A percentile compares a stretch with the other conserved stretches of the same genome.
Conservation (phyloP, 1,140 invertebrate genomes). For the Chrysoperla carnea region DNA sequence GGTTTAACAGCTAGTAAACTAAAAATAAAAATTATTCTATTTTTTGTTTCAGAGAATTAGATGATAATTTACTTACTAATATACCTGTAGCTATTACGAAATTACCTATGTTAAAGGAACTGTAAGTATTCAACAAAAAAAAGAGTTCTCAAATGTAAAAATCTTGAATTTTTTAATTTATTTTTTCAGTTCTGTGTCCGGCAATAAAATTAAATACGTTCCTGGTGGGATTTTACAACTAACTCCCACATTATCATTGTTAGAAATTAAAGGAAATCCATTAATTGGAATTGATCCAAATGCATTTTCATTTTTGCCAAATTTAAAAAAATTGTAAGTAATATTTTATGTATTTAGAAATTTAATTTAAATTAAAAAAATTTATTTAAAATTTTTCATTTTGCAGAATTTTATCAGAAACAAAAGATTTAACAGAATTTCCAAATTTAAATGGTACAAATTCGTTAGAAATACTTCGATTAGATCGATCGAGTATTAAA, state of each 20-base stretch:
- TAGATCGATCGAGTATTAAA: slow-evolving; percentile 62
- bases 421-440: slow-evolving; percentile 56
- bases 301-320: slow-evolving; percentile 43
- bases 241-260: slow-evolving; percentile 33
- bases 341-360: no score
- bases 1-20: no score
- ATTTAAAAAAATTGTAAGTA: slow-evolving; percentile 55
- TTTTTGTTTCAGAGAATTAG: slow-evolving; percentile 41
- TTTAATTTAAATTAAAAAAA: no score
- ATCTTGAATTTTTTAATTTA: background rate
- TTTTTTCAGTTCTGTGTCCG: slow-evolving; percentile 41
- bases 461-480: slow-evolving; percentile 57
- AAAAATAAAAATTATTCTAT: background rate
- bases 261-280: slow-evolving; percentile 56
- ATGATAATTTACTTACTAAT: slow-evolving; percentile 49
- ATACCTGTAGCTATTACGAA: slow-evolving; percentile 43
- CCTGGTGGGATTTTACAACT: slow-evolving; percentile 37
- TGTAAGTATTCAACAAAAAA: slow-evolving; percentile 41
- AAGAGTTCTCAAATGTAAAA: background rate
- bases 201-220: slow-evolving; percentile 46
- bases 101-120: slow-evolving; percentile 43
- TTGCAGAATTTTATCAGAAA: slow-evolving; percentile 69
- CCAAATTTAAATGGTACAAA: slow-evolving; percentile 62
- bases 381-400: no score
- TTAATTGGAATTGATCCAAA: slow-evolving; percentile 39